Conservation (phyloP, 2,888 invertebrate species). For the Heterodera filipjevi region DNA sequence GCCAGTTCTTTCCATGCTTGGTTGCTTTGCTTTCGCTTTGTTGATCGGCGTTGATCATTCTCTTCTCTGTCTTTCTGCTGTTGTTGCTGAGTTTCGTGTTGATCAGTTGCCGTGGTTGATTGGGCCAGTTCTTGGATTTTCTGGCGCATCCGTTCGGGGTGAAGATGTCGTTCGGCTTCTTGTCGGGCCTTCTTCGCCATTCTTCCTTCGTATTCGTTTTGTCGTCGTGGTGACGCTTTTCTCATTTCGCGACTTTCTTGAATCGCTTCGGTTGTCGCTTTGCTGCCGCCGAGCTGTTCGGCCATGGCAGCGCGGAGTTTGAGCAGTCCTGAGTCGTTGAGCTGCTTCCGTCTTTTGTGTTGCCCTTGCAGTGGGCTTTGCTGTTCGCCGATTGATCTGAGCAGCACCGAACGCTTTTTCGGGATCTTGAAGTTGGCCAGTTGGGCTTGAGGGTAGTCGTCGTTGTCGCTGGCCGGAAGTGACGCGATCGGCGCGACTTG, state of each 20-base stretch:
- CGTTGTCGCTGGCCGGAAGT: not conserved
- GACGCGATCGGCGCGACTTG: too few relatives aligned
- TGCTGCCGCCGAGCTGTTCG: not conserved
- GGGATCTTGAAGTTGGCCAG: too few relatives aligned
- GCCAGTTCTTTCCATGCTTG: not conserved
- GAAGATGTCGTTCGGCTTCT: not conserved
- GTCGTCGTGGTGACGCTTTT: not conserved
- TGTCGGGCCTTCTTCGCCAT: not conserved
- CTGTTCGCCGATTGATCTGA: not conserved
- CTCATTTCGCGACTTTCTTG: not conserved
- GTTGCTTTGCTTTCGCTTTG: not conserved
- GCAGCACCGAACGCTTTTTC: not conserved
- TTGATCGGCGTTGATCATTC: not conserved
- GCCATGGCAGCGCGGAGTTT: not conserved
- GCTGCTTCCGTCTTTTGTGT: not conserved
- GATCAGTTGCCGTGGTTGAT: too few relatives aligned
- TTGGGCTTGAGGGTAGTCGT: not conserved
- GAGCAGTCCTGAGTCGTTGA: not conserved
- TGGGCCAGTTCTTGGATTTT: too few relatives aligned
- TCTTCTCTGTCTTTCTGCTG: too few relatives aligned
- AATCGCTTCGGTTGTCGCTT: not conserved
- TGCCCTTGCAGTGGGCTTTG: constrained; percentile 2
- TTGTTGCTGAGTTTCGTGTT: too few relatives aligned
- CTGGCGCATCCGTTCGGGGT: not conserved
- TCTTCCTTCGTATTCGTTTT: not conserved